phyloP scores from a whole-genome alignment of 2,888 invertebrate species.

The Dromius quadrimaculatus region DNA sequence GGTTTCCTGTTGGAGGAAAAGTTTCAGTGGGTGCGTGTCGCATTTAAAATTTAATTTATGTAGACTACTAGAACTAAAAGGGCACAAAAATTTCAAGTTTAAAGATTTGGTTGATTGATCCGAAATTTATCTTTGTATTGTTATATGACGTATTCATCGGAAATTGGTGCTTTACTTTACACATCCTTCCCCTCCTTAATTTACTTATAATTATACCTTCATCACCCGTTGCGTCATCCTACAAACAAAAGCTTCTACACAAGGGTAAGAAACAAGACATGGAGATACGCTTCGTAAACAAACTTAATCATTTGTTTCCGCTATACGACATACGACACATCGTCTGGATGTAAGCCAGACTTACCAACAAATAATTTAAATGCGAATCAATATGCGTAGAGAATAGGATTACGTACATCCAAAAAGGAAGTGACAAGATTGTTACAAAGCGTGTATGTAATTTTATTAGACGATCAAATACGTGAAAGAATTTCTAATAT shows the following conservation, averaged over 20 bases:
- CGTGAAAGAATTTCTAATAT: constrained; percentile 16
- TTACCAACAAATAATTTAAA: neutral
- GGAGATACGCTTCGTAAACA: constrained; percentile 57
- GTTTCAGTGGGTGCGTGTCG: constrained; percentile 1
- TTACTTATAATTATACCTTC: constrained; percentile 18
- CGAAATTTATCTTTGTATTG: neutral
- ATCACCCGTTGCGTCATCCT: neutral
- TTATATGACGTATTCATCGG: neutral
- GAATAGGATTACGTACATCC: neutral
- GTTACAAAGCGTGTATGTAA: constrained; percentile 11
- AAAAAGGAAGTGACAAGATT: constrained; percentile 24
- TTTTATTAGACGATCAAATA: neutral
- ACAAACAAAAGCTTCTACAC: constrained; percentile 1
- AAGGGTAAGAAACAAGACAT: neutral
- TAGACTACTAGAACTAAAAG: no score
- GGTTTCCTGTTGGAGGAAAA: constrained; percentile 12
- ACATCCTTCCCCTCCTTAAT: neutral
- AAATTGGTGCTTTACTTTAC: neutral
- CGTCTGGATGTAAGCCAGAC: constrained; percentile 24
- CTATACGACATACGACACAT: constrained; percentile 54
- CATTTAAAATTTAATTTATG: neutral
- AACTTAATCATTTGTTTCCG: constrained; percentile 57
- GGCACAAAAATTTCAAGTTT: no score
- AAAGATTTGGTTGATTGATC: no score
- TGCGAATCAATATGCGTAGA: neutral